These are phyloP conservation scores for Drosophila aldrichi DNA, from an alignment of 2,888 invertebrate genomes.

Conservation along the genomic window DNA sequence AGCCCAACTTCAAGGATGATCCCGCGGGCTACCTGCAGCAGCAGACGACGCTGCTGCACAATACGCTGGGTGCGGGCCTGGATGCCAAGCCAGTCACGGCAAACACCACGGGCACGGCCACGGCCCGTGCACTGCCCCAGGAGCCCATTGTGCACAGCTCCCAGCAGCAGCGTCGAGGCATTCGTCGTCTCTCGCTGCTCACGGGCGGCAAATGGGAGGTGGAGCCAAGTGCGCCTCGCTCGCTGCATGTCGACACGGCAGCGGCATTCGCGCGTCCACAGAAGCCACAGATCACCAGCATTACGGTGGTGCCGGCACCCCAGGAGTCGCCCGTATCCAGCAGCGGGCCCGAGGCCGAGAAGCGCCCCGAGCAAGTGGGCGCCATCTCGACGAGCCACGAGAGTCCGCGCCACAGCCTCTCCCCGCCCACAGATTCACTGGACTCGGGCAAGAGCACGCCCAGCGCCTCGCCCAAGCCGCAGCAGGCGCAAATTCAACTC, in stretches of 20 bases:
- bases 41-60: conserved; percentile 94
- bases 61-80: conserved; percentile 91
- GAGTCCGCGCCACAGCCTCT: conserved; percentile 89
- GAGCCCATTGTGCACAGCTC: conserved; percentile 65
- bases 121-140: conserved; percentile 45
- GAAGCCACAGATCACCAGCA: conserved; percentile 59
- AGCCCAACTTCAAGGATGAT: conserved; percentile 95
- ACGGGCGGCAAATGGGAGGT: conserved; percentile 60
- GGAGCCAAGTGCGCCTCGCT: conserved; percentile 35
- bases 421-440: conserved; percentile 86
- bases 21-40: conserved; percentile 96
- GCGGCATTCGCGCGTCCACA: conserved; percentile 66
- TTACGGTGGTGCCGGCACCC: conserved; percentile 85
- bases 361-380: conserved; percentile 93
- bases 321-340: conserved; percentile 83
- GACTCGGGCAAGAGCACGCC: conserved; percentile 73
- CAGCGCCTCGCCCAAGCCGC: conserved; percentile 69
- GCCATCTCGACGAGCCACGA: conserved; percentile 94
- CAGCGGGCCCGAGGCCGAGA: conserved; percentile 72
- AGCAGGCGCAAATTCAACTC: conserved; percentile 50
- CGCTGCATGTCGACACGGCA: conserved; percentile 60
- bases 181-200: conserved; percentile 62
- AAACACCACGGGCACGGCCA: conserved; percentile 12
- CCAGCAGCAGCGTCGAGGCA: conserved; percentile 74
- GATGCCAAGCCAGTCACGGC: conserved; percentile 59